These are phyloP conservation scores for Triplophysa dalaica DNA, from an alignment of 2,113 vertebrate genomes.

Conservation along the genomic window DNA sequence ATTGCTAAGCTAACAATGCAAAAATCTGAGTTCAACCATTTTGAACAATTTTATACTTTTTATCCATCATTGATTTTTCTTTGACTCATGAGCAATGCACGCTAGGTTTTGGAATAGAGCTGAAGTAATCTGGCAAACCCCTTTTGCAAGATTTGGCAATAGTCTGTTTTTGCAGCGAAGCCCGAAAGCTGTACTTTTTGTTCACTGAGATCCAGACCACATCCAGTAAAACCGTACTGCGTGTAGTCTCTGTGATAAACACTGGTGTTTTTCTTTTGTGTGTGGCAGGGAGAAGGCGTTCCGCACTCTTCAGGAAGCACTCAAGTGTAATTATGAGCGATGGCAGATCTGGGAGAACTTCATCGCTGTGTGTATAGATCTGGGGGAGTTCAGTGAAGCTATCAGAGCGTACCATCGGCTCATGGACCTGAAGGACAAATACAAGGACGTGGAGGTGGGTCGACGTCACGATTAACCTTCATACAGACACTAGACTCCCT, in stretches of 20 bases:
- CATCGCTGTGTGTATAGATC: slow-evolving; percentile 84
- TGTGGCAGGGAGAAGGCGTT: slow-evolving; percentile 86
- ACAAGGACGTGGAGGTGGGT: slow-evolving; percentile 90
- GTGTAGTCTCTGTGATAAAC: not conserved
- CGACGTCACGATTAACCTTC: not conserved
- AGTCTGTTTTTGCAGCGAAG: too few relatives aligned
- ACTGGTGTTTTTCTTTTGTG: not conserved
- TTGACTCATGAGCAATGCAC: too few relatives aligned
- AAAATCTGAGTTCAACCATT: too few relatives aligned
- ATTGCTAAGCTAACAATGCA: not conserved
- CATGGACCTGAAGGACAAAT: slow-evolving; percentile 90
- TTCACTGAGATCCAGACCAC: too few relatives aligned
- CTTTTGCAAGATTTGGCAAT: not conserved
- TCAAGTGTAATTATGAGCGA: slow-evolving; percentile 95
- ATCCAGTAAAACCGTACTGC: not conserved
- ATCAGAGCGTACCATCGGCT: slow-evolving; percentile 94
- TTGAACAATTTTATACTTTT: too few relatives aligned
- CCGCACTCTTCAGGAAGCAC: slow-evolving; percentile 90
- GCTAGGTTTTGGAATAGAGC: too few relatives aligned
- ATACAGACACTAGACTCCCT: slow-evolving; percentile 4
- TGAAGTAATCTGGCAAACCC: not conserved
- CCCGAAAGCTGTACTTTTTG: too few relatives aligned
- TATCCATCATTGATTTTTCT: too few relatives aligned
- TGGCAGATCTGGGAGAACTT: slow-evolving; percentile 99
- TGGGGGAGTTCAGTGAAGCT: slow-evolving; percentile 91